Evolutionary conservation across 2,113 vertebrate genomes (phyloP), one percentile per base, ranked within the genome.

Genomic region (Acanthisitta chloris): DNA sequence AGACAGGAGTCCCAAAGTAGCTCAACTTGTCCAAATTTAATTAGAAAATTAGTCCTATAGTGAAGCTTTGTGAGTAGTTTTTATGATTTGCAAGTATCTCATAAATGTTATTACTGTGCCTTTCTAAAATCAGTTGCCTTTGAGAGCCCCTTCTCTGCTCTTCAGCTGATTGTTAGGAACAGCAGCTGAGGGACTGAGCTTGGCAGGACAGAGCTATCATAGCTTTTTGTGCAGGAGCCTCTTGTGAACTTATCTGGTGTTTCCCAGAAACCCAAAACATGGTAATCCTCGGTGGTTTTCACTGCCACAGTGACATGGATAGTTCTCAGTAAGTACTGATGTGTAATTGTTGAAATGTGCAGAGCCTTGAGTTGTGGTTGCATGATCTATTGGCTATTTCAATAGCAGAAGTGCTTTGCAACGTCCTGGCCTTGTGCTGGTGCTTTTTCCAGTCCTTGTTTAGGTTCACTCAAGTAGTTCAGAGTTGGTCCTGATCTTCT

Each of bases 211-310:
- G 62, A 57, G 83, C 10, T 71, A 28, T 10, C 17, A 17, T 4
- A 16, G 14, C 29, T 84, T 29, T 19, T 7, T 57, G 46, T 17
- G 16, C 29, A 20, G 55, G 25, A 34, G 40, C 6, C 10, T 10
- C 17, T 59, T 0, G 0, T 21, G 24, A 54, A 42, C 21, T 55
- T 42, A 40, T 65, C 5, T 40, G 1, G 21, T 29, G 28, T 45
- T 70, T 55, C 46, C 16, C 36, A 26, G 51, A 43, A 61, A 12
- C 46, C 29, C 2, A 1, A 51, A 55, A 45, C 3, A 3, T 12
- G 16, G 49, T 40, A 42, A 33, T 78, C 13, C 11, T 55, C 40
- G 14, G 16, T 42, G 42, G 7, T 46, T 72, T 92, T 46, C 38
- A 24, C 10, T 82, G 34, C 61, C 28, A 33, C 38, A 46, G 8